Conservation (phyloP, 2,113 vertebrate species). For the Cyanoderma ruficeps region DNA sequence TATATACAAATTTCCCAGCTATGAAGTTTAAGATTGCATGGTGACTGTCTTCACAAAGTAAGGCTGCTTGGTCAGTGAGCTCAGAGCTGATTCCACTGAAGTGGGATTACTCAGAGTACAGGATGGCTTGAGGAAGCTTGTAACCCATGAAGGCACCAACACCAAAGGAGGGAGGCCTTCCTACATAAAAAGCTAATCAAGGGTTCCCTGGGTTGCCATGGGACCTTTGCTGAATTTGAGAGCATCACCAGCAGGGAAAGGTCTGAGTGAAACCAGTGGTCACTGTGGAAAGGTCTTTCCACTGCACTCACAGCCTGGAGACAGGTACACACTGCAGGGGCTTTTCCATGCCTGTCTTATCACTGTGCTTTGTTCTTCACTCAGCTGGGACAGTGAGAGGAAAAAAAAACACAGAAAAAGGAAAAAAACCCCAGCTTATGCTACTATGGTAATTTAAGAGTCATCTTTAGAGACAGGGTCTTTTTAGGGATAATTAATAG, state of each 20-base stretch:
- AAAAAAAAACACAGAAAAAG: neutral
- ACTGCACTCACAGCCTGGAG: neutral
- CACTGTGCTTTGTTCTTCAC: neutral
- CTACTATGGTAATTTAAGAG: neutral
- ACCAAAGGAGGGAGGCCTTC: neutral
- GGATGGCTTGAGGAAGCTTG: neutral
- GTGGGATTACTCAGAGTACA: neutral
- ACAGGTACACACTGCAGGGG: neutral
- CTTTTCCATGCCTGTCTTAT: neutral
- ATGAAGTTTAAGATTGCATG: slow-evolving; percentile 1
- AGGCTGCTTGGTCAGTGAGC: neutral
- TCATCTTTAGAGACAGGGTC: neutral
- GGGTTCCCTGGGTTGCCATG: neutral
- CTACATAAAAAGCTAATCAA: neutral
- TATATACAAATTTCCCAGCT: neutral
- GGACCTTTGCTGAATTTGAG: neutral
- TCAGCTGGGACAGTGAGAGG: neutral
- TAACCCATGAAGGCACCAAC: neutral
- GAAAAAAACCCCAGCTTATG: neutral
- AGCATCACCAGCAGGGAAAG: neutral
- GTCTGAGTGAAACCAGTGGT: neutral
- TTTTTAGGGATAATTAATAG: neutral
- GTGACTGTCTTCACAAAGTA: neutral
- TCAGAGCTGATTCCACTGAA: neutral
- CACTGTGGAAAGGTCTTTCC: neutral